A percentile compares a stretch with the other conserved stretches of the same genome.
phyloP scores from a whole-genome alignment of 2,113 vertebrate species.

The Clarias batrachus region DNA sequence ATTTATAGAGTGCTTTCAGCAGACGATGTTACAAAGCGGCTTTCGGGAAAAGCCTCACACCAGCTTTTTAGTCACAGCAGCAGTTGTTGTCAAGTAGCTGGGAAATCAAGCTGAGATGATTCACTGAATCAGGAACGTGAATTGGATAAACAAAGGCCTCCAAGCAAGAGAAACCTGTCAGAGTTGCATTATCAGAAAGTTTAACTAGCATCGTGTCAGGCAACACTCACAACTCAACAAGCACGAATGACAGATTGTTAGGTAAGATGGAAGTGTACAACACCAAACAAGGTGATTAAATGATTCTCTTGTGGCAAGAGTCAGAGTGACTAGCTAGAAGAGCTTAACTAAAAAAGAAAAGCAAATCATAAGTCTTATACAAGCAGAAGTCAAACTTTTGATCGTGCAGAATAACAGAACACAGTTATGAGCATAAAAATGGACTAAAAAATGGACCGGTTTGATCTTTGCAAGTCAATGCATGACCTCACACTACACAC shows the following conservation, averaged over 20 bases:
- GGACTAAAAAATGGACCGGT: no score
- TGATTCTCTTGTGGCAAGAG: not conserved
- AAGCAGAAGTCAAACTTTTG: no score
- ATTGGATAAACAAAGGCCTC: not conserved
- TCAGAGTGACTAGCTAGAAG: not conserved
- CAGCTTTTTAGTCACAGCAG: not conserved
- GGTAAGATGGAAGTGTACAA: not conserved
- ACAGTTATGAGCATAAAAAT: no score
- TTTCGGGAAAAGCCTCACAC: not conserved
- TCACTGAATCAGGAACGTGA: not conserved
- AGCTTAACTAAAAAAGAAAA: not conserved
- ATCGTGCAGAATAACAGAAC: no score
- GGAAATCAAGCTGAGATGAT: constrained; percentile 1
- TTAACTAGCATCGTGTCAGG: not conserved
- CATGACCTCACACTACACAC: no score
- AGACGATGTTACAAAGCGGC: not conserved
- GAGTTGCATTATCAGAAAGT: not conserved
- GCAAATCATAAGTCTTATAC: not conserved
- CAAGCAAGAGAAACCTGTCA: not conserved
- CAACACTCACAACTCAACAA: not conserved
- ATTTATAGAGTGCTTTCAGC: not conserved
- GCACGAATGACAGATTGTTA: not conserved
- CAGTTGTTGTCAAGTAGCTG: not conserved
- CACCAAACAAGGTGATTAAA: not conserved
- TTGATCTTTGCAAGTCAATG: no score